Conservation (phyloP, 2,113 vertebrate genomes). For the Oreochromis spilurus region DNA sequence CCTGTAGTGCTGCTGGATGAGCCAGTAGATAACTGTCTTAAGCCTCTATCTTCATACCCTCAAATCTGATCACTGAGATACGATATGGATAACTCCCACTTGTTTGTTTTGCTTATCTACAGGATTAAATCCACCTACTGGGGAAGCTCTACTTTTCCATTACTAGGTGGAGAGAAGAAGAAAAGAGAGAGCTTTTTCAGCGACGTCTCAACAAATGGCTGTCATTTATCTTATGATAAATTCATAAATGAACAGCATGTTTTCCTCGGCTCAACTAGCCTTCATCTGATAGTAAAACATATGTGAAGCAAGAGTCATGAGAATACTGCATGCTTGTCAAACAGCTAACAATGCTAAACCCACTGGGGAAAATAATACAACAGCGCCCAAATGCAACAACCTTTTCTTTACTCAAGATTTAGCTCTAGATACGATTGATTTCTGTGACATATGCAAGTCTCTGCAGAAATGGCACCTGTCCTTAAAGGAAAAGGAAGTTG, state of each 20-base stretch:
- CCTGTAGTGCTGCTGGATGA: conserved; percentile 1
- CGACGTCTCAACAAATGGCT: neutral
- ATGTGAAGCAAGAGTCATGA: neutral
- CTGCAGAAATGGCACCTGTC: neutral
- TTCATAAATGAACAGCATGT: neutral
- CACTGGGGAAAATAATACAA: neutral
- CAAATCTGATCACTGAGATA: conserved; percentile 43
- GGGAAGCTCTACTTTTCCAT: conserved; percentile 6
- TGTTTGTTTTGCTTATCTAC: conserved; percentile 47
- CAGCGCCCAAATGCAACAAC: neutral
- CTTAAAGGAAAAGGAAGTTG: neutral
- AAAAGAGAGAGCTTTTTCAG: neutral
- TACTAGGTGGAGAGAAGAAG: neutral
- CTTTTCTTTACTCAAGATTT: neutral
- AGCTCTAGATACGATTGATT: neutral
- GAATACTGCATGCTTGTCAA: neutral
- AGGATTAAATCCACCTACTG: conserved; percentile 41
- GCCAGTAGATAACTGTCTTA: conserved; percentile 20
- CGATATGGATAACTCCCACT: neutral
- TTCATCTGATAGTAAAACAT: neutral
- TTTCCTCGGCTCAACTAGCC: neutral
- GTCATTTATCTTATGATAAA: neutral
- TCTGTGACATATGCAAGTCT: neutral
- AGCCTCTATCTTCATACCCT: conserved; percentile 37
- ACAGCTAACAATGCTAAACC: neutral